Evolutionary conservation across 2,888 invertebrate genomes (phyloP).

Genomic region (Norana najaformis): DNA sequence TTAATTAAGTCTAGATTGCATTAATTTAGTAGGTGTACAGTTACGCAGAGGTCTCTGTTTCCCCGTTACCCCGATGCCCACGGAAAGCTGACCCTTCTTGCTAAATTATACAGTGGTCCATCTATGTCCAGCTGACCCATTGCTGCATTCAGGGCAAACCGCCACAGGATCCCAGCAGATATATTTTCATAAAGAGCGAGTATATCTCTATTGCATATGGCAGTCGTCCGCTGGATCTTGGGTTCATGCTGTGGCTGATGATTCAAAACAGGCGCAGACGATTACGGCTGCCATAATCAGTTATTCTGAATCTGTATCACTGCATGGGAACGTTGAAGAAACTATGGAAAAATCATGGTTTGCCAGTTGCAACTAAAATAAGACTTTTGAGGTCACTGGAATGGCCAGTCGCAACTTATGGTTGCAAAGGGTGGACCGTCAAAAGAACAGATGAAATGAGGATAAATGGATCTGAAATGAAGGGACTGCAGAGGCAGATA

Average conservation of each 20-base stretch:
- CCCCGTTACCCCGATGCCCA: neutral
- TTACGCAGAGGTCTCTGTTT: neutral
- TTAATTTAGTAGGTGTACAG: neutral
- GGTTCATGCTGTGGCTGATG: neutral
- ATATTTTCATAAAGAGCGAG: neutral
- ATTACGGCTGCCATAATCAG: slow-evolving; percentile 10
- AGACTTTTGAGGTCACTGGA: too few relatives aligned
- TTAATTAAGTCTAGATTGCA: neutral
- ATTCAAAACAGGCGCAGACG: neutral
- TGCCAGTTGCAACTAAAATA: too few relatives aligned
- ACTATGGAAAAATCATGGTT: too few relatives aligned
- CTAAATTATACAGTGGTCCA: neutral
- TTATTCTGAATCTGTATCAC: too few relatives aligned
- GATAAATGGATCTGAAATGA: too few relatives aligned
- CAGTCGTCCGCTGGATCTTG: neutral
- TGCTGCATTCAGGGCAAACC: neutral
- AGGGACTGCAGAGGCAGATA: too few relatives aligned
- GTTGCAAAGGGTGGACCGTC: too few relatives aligned
- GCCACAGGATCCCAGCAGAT: neutral
- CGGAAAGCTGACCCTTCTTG: neutral
- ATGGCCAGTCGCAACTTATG: too few relatives aligned
- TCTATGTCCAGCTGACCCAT: neutral
- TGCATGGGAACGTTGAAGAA: too few relatives aligned
- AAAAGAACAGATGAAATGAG: too few relatives aligned
- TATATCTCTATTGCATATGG: neutral